Evolutionary conservation across 2,888 invertebrate genomes (phyloP).

Genomic region (Lydus trimaculatus): DNA sequence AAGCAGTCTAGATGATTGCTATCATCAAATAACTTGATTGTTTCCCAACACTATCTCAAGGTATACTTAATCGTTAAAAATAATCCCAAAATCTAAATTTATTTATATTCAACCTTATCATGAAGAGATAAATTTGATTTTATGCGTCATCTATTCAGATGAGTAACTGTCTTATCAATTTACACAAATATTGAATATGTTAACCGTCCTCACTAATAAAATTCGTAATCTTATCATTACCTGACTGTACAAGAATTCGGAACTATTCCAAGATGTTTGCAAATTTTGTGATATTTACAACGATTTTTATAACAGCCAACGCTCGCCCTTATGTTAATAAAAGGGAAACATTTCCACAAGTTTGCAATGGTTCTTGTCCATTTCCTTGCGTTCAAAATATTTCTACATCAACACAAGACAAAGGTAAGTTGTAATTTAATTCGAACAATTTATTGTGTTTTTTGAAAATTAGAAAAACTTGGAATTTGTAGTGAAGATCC

Average conservation of each 20-base stretch:
- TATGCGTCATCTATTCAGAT: background rate
- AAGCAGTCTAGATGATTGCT: background rate
- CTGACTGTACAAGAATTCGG: background rate
- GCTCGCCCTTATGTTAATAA: background rate
- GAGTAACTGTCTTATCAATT: background rate
- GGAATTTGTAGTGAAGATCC: background rate
- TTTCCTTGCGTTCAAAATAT: background rate
- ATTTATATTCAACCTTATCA: background rate
- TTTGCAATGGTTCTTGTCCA: background rate
- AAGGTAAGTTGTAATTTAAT: background rate
- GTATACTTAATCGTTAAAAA: background rate
- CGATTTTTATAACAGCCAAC: background rate
- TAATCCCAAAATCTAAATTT: background rate
- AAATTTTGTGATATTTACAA: background rate
- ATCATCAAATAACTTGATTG: background rate
- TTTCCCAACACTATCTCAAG: background rate
- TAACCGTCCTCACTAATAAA: background rate
- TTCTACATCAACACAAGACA: background rate
- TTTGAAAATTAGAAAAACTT: background rate
- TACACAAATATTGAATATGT: background rate
- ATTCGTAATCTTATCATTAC: background rate
- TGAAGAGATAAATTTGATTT: background rate
- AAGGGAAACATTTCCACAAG: background rate
- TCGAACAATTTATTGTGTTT: background rate
- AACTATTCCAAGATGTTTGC: background rate